Percentiles rank a stretch among this genome's conserved stretches.
phyloP scores from a whole-genome alignment of 2,113 vertebrate species.

The Silurus glanis region DNA sequence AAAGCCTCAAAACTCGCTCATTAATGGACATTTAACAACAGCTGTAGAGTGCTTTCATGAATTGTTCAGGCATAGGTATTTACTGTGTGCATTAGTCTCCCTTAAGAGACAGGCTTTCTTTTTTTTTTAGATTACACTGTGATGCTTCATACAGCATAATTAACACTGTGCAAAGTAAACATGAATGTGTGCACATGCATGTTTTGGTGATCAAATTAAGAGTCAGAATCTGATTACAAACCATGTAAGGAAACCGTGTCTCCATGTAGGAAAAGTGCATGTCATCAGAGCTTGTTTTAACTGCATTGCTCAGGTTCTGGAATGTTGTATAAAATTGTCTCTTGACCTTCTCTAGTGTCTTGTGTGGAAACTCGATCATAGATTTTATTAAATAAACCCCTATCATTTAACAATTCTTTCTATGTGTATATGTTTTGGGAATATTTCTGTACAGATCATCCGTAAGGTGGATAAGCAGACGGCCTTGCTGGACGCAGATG shows the following conservation, averaged over 20 bases:
- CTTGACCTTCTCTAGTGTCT: not conserved
- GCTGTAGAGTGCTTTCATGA: not conserved
- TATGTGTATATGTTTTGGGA: not conserved
- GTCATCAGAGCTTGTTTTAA: not conserved
- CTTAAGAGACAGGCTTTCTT: not conserved
- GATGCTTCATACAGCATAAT: not conserved
- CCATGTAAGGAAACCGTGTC: not conserved
- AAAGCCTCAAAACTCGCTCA: not conserved
- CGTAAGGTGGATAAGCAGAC: conserved; percentile 99
- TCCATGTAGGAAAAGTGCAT: not conserved
- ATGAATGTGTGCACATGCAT: not conserved
- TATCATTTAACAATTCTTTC: not conserved
- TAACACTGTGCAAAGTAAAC: not conserved
- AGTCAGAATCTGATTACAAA: not conserved
- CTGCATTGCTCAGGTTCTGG: not conserved
- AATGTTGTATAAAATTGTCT: not conserved
- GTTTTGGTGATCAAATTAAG: not conserved
- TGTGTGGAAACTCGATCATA: not conserved
- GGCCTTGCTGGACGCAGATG: conserved; percentile 93
- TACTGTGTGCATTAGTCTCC: not conserved
- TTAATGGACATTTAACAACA: not conserved
- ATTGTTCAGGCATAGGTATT: not conserved
- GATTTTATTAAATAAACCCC: not conserved
- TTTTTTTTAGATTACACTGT: not conserved
- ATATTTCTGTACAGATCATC: conserved; percentile 81